Conservation (phyloP, 2,888 invertebrate genomes). For the Cantharis nigra region DNA sequence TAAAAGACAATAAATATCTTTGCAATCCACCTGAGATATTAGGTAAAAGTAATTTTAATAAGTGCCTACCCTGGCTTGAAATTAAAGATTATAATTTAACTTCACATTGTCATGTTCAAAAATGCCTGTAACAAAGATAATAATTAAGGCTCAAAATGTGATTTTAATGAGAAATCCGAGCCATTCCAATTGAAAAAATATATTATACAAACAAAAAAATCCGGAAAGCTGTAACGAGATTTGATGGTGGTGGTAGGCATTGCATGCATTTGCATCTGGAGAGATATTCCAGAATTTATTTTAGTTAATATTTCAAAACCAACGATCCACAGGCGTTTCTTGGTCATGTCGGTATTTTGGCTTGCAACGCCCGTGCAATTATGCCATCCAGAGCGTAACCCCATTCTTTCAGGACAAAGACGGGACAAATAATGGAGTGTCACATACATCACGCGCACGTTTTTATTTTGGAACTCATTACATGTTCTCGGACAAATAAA, state of each 20-base stretch:
- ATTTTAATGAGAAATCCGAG: background rate
- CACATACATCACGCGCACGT: constrained; percentile 36
- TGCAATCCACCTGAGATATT: background rate
- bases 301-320: constrained; percentile 26
- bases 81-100: background rate
- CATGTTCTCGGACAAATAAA: constrained; percentile 37
- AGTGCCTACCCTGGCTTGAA: background rate
- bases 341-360: constrained; percentile 22
- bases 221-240: background rate
- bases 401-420: constrained; percentile 34
- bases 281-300: constrained; percentile 16
- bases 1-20: constrained; percentile 1
- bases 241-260: background rate
- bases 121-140: background rate
- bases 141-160: background rate
- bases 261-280: constrained; percentile 13
- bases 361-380: constrained; percentile 28
- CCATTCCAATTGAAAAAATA: background rate
- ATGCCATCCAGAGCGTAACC: constrained; percentile 29
- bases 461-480: constrained; percentile 39
- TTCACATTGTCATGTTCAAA: background rate
- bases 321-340: constrained; percentile 28
- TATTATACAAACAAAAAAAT: background rate
- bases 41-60: background rate
- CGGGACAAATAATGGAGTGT: constrained; percentile 36